Conservation (phyloP, 2,888 invertebrate species). For the Julus scanicus region DNA sequence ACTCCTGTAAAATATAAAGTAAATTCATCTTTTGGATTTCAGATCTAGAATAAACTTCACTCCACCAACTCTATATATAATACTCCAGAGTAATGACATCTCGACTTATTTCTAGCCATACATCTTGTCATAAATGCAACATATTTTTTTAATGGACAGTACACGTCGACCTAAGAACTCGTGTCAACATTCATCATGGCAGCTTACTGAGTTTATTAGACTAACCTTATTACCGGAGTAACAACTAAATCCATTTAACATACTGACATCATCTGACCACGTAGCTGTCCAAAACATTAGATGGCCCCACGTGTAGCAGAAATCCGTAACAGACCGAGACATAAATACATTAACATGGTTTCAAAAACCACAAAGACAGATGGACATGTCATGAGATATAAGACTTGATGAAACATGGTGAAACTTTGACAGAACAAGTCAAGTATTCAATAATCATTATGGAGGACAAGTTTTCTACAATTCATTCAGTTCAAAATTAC, state of each 20-base stretch:
- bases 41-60: too few relatives aligned
- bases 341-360: not conserved
- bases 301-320: not conserved
- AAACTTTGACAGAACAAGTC: not conserved
- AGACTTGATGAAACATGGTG: too few relatives aligned
- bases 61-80: too few relatives aligned
- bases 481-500: too few relatives aligned
- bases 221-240: not conserved
- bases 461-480: too few relatives aligned
- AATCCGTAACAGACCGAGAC: not conserved
- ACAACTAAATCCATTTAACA: conserved; percentile 13
- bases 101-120: not conserved
- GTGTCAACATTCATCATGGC: not conserved
- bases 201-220: not conserved
- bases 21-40: too few relatives aligned
- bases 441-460: too few relatives aligned
- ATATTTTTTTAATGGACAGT: not conserved
- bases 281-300: not conserved
- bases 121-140: not conserved
- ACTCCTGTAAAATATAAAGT: too few relatives aligned
- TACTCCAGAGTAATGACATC: too few relatives aligned
- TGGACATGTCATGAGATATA: not conserved
- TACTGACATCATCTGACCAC: not conserved
- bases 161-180: not conserved
- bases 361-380: not conserved